Evolutionary conservation across 1,140 invertebrate species (phyloP), one percentile per base, ranked within the genome.

Genomic region (Cotesia typhae): DNA sequence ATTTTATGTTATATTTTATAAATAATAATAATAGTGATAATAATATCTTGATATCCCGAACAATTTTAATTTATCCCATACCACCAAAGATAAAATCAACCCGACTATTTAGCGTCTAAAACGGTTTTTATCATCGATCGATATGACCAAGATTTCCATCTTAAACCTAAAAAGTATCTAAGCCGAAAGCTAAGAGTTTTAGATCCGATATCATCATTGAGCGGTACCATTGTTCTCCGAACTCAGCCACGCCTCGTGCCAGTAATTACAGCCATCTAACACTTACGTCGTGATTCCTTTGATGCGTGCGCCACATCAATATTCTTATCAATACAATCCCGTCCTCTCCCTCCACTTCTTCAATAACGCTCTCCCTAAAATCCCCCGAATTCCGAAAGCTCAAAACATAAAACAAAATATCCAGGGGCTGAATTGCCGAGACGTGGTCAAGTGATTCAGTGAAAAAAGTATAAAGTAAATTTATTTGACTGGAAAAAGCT

Each of bases 221-320:
- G 66, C 80, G 84, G 84, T 79, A 71, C 84, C 82, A 85, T 85
- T 86, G 84, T 86, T 85, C 85, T 85, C 83, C 78, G 76, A 74
- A 47, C 73, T 55, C 51, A 65, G 79, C 85, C 85, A 86, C 85
- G 84, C 85, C 85, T 86, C 80, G 82, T 84, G 84, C 82, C 85
- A 84, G 85, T 86, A 86, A 86, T 86, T 86, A 86, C 82, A 84
- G 85, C 81, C 84, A 85, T 79, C 81, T 83, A 81, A 77, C 81
- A 74, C 28, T 28, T 28, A 28, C 28, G 76, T 75, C 80, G 76
- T 75, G 55, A 81, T 81, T 80, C 78, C 84, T 87, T 85, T 87
- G 84, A 86, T 85, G 83, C 79, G 75, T 74, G 80, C 79, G 79
- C 73, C 65, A 74, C 61, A 75, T 76, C 75, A 76, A 76, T 77